Evolutionary conservation across 2,113 vertebrate species (phyloP).

Genomic region (Lophura nycthemera): DNA sequence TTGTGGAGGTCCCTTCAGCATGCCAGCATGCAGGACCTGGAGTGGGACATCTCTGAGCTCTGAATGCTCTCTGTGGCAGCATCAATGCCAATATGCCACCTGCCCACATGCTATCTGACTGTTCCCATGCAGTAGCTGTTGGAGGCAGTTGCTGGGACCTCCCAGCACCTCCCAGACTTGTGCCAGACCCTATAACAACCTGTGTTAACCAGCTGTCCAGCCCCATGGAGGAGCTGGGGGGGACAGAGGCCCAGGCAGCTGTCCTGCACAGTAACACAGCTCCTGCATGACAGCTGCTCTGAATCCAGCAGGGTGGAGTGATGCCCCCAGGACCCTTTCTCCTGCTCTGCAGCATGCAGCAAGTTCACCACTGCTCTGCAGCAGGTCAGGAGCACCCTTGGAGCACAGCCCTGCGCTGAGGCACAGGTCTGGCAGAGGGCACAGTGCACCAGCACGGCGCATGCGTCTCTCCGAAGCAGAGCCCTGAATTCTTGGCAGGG

Average conservation of each 20-base stretch:
- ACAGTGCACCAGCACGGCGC: rapidly evolving
- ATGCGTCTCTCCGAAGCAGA: neutral
- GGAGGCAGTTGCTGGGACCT: neutral
- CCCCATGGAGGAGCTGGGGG: neutral
- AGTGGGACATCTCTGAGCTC: neutral
- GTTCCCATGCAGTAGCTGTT: neutral
- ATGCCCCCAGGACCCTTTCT: rapidly evolving
- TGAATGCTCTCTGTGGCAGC: rapidly evolving
- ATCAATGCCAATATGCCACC: rapidly evolving
- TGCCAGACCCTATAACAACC: neutral
- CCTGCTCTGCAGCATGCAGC: neutral
- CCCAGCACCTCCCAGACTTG: neutral
- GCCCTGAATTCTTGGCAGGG: neutral
- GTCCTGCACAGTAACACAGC: no score
- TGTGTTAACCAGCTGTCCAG: neutral
- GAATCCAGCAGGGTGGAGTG: neutral
- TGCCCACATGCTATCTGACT: rapidly evolving
- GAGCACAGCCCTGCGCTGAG: rapidly evolving
- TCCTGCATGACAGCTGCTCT: neutral
- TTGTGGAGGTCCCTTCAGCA: neutral
- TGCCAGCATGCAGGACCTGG: neutral
- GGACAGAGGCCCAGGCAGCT: neutral
- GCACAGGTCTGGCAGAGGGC: neutral
- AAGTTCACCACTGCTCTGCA: neutral
- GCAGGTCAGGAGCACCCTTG: rapidly evolving